Evolutionary conservation across 2,113 vertebrate species (phyloP), one percentile per base, ranked within the genome.

Genomic region (Gambusia affinis): DNA sequence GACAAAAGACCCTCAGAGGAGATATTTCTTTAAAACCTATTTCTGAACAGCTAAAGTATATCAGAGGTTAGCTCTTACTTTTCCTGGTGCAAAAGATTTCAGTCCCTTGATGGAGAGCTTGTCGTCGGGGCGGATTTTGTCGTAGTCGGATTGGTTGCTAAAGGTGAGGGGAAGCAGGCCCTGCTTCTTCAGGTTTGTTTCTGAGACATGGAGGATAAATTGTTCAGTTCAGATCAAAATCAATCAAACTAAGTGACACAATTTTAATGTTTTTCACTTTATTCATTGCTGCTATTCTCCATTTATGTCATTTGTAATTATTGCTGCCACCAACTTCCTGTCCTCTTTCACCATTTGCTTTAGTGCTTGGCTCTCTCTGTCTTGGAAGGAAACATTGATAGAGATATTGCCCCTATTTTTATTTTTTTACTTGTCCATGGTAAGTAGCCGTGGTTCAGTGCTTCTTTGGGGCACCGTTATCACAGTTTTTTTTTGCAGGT

Each of bases 121-220:
- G 90, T 99, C 98, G 75, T 99, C 98, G 0, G 97, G 97, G 79
- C 95, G 94, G 87, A 99, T 97, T 92, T 97, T 99, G 89, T 99
- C 97, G 66, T 99, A 99, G 89, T 99, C 98, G 0, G 95, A 94
- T 3, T 98, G 96, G 85, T 97, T 94, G 42, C 78, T 93, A 0
- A 99, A 99, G 42, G 98, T 99, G 72, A 99, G 93, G 1, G 98
- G 98, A 82, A 99, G 93, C 17, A 99, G 85, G 24, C 98, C 98
- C 84, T 99, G 98, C 86, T 99, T 99, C 95, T 99, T 99, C 80
- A 99, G 88, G 73, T 99, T 99, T 29, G 98, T 99, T 95, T 99
- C 98, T 99, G 37, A 67, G 1, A 77, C 3, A 83, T 5, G 60
- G 57, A 0, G 51, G 28, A 51, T 24, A 68, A 47, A 47, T 0